These are phyloP conservation scores for Tautogolabrus adspersus DNA, from an alignment of 2,113 vertebrate species.

Conservation along the genomic window DNA sequence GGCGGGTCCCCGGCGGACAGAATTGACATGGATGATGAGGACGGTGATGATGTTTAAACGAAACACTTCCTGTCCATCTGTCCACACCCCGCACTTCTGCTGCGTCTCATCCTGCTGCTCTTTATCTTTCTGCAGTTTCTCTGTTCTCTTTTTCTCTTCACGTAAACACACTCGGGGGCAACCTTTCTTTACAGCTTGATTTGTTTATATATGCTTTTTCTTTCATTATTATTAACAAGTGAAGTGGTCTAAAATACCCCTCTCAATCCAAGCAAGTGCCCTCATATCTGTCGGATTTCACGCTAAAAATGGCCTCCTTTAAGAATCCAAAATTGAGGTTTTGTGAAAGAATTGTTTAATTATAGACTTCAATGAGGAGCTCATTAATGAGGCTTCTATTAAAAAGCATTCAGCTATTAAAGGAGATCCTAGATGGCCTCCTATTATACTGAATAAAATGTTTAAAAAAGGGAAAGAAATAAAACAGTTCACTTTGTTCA, in stretches of 20 bases:
- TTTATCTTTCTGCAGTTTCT: constrained; percentile 11
- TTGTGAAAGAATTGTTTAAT: constrained; percentile 21
- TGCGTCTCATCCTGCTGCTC: constrained; percentile 18
- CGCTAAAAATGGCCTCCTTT: neutral
- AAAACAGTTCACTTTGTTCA: neutral
- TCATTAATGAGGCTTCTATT: constrained; percentile 3
- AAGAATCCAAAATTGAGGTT: neutral
- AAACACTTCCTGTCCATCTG: constrained; percentile 75
- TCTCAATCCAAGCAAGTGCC: neutral
- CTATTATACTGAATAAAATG: neutral
- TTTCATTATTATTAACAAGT: neutral
- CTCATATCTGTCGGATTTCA: neutral
- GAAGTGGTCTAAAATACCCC: constrained; percentile 17
- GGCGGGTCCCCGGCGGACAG: constrained; percentile 65
- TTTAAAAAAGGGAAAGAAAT: too few species aligned
- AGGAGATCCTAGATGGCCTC: neutral
- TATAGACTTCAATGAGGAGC: constrained; percentile 20
- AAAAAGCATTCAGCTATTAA: constrained; percentile 1
- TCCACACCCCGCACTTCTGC: constrained; percentile 56
- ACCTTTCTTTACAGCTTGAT: neutral
- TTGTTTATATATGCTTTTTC: neutral
- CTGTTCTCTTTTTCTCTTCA: neutral
- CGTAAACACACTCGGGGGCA: neutral
- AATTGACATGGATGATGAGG: constrained; percentile 82
- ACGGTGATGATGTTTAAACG: constrained; percentile 78